Base-by-base conservation (phyloP, 1,140 invertebrate species). In the Drosophila ananassae region DNA sequence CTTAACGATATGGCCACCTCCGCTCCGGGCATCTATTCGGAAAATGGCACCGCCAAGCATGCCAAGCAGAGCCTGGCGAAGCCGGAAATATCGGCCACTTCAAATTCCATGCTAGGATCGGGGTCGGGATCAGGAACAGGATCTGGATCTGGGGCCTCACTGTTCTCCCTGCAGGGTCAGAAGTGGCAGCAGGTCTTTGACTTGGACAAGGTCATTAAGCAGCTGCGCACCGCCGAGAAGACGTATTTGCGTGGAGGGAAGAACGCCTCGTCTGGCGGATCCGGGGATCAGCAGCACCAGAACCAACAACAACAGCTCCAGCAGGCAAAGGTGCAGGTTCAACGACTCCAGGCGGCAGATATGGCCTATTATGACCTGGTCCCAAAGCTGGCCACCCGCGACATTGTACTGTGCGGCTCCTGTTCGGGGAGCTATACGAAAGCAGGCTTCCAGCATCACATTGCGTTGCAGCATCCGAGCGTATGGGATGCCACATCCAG, bases 291-390 rank as follows among this genome's bases (percentile, higher is more conserved):
- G 34, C 34, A 37, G 12, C 34, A 32, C 32, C 32, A 32, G 32
- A 8, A 3, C 34, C 41, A 56, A 24, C 17, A 32, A 10, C 54
- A 47, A 12, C 32, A 21, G 22, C 22, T 55, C 50, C 12, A 54
- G 51, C 39, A 66, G 58, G 10, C 34, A 9, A 24, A 73, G 24
- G 69, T 87, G 22, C 90, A 91, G 52, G 90, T 91, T 17, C 90
- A 91, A 61, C 83, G 90, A 0, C 57, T 91, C 3, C 87, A 77
- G 58, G 72, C 80, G 12, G 76, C 73, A 1, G 90, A 91, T 21
- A 91, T 91, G 85, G 71, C 78, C 2, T 91, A 89, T 53, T 91
- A 90, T 37, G 90, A 91, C n/a, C 75, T 91, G 55, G 90, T 79
- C 48, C 90, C 90, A 10, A 91, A 91, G 60, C 59, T 85, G 55